phyloP scores from a whole-genome alignment of 2,888 invertebrate genomes.

The Bimastos eiseni region DNA sequence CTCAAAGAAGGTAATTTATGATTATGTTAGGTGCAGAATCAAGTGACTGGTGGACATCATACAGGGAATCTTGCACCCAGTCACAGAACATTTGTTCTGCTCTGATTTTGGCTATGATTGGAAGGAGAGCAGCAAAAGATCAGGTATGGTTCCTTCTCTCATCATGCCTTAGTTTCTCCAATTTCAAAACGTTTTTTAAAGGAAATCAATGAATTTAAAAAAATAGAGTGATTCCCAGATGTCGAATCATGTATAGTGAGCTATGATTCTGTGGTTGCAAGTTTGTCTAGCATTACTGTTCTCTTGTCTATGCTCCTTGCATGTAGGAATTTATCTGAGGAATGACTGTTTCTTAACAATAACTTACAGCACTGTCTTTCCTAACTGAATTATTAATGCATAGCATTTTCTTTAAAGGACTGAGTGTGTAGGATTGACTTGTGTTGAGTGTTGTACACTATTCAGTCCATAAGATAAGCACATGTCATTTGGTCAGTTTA shows the following conservation, averaged over 20 bases:
- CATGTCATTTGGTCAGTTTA: neutral
- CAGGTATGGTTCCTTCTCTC: neutral
- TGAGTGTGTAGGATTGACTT: neutral
- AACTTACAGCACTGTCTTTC: neutral
- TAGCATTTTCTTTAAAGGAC: neutral
- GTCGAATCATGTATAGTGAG: neutral
- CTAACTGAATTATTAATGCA: neutral
- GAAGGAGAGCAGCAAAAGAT: constrained; percentile 73
- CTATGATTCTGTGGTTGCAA: neutral
- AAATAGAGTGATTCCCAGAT: neutral
- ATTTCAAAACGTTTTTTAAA: neutral
- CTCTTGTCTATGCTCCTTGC: neutral
- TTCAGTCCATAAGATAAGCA: neutral
- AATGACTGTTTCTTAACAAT: neutral
- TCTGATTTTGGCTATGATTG: constrained; percentile 80
- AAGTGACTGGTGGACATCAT: constrained; percentile 75
- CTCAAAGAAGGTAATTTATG: neutral
- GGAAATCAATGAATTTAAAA: neutral
- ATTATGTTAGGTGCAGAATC: constrained; percentile 1
- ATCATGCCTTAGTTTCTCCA: neutral
- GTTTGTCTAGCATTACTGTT: neutral
- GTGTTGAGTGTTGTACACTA: neutral
- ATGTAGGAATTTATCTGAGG: neutral
- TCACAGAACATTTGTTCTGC: constrained; percentile 77
- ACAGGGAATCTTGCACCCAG: constrained; percentile 74